Evolutionary conservation across 2,888 invertebrate genomes (phyloP).

Genomic region (Lordiphosa andalusiaca): DNA sequence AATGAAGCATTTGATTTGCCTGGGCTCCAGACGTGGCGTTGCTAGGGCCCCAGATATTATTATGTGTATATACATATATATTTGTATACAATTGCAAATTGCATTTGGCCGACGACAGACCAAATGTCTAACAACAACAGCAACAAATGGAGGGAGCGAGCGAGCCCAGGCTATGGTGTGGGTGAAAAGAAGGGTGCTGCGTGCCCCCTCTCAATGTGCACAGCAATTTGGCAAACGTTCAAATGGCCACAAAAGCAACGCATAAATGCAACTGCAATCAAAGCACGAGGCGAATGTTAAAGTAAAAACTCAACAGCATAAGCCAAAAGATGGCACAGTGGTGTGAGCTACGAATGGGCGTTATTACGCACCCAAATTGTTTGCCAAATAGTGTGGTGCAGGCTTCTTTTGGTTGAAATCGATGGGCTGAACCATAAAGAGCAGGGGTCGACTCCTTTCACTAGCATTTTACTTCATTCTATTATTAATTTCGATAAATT

Average conservation of each 20-base stretch:
- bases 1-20: slow-evolving; percentile 68
- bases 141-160: too few species aligned
- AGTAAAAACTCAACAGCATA: background rate
- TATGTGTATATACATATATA: too few species aligned
- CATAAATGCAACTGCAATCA: slow-evolving; percentile 62
- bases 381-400: too few species aligned
- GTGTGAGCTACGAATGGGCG: too few species aligned
- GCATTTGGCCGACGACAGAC: slow-evolving; percentile 41
- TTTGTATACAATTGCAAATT: slow-evolving; percentile 37
- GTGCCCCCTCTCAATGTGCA: slow-evolving; percentile 29
- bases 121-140: slow-evolving; percentile 26
- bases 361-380: too few species aligned
- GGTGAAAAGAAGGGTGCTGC: background rate
- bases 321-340: too few species aligned
- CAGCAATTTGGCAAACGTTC: slow-evolving; percentile 69
- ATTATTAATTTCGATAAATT: too few species aligned
- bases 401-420: too few species aligned
- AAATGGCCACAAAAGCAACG: slow-evolving; percentile 63
- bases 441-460: too few species aligned
- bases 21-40: slow-evolving; percentile 34
- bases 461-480: too few species aligned
- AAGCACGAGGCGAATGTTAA: background rate
- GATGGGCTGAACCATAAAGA: too few species aligned
- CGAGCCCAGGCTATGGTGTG: background rate
- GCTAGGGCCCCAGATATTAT: slow-evolving; percentile 14